Evolutionary conservation across 2,113 vertebrate genomes (phyloP).

Genomic region (Oxyura jamaicensis): DNA sequence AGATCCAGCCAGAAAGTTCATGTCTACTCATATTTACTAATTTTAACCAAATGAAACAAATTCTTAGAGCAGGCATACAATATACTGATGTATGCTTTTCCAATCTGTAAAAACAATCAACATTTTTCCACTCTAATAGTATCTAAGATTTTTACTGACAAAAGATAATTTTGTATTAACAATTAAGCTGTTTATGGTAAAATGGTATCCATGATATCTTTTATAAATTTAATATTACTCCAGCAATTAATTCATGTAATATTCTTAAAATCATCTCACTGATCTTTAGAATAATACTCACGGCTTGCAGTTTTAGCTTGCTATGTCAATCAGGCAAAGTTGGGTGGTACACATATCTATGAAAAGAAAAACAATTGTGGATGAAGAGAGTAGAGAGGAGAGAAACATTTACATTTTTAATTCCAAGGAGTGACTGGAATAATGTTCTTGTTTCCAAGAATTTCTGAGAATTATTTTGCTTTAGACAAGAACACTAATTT

Average conservation of each 20-base stretch:
- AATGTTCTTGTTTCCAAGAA: slow-evolving; percentile 16
- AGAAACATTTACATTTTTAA: slow-evolving; percentile 1
- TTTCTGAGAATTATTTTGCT: slow-evolving; percentile 3
- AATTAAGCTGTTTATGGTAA: not conserved
- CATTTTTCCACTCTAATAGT: not conserved
- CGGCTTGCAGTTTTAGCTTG: not conserved
- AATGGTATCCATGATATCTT: not conserved
- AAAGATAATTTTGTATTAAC: not conserved
- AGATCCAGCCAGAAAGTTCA: not conserved
- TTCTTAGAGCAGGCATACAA: not conserved
- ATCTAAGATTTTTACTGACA: not conserved
- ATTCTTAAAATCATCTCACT: not conserved
- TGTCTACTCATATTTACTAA: not conserved
- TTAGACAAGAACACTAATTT: slow-evolving; percentile 2
- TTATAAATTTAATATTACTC: not conserved
- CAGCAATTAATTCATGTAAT: not conserved
- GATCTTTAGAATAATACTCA: not conserved
- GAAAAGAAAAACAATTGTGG: not conserved
- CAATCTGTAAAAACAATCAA: not conserved
- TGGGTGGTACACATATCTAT: not conserved
- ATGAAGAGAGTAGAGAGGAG: not conserved
- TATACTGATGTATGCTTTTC: not conserved
- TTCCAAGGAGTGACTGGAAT: not conserved
- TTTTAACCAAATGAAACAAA: not conserved
- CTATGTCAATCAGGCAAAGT: not conserved